Percentiles rank a stretch among this genome's conserved stretches.
Evolutionary conservation across 2,797 vertebrate genomes (phyloP).

Genomic region (Eremophila alpestris): DNA sequence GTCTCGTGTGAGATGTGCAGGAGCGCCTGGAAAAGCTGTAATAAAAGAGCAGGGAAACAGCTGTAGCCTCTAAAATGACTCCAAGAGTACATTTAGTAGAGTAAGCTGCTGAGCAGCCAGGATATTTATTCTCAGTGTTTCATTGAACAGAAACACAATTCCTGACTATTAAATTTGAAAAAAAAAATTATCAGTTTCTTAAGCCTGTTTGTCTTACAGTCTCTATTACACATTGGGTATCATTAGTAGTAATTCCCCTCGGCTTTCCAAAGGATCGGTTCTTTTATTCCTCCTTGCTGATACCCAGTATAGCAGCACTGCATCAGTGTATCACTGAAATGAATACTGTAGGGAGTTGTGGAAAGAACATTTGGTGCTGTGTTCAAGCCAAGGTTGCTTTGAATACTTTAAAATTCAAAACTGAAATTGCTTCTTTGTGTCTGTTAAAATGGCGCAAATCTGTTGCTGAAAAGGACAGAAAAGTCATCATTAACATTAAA

Average conservation of each 20-base stretch:
- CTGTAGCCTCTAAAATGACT: conserved; percentile 44
- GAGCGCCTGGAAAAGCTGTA: conserved; percentile 3
- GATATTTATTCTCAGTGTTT: neutral
- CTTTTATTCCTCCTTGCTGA: neutral
- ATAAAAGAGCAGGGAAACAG: conserved; percentile 34
- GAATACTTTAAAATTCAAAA: neutral
- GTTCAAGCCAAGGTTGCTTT: neutral
- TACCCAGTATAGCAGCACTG: neutral
- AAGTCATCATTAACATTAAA: neutral
- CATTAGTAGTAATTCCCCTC: neutral
- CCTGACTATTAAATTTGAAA: neutral
- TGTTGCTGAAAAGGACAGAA: neutral
- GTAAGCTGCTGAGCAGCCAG: neutral
- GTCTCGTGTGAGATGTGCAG: neutral
- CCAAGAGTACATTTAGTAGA: neutral
- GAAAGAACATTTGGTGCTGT: neutral
- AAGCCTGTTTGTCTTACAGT: neutral
- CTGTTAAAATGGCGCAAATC: neutral
- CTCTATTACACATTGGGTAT: neutral
- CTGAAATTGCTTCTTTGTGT: neutral
- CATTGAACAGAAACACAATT: neutral
- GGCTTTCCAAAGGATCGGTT: neutral
- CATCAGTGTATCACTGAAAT: neutral
- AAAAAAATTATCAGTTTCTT: neutral
- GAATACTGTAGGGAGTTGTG: neutral